Evolutionary conservation across 2,888 invertebrate species (phyloP), one percentile per base, ranked within the genome.

Genomic region (Stictocephala bisonia): DNA sequence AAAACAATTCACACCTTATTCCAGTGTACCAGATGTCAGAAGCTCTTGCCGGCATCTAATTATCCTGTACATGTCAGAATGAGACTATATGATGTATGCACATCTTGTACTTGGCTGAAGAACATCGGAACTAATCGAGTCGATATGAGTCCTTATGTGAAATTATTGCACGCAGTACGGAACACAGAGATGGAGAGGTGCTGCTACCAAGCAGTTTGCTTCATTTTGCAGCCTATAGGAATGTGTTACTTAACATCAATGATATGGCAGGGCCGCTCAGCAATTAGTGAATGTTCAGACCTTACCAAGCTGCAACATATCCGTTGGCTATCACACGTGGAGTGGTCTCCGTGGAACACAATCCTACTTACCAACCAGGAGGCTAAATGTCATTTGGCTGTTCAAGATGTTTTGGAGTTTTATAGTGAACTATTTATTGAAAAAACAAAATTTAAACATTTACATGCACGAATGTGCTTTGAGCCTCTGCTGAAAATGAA

Each of bases 321-420:
- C 71, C 89, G 96, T 24, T 97, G 96, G 93, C 86, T 90, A 76
- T 87, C 87, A 50, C 85, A 89, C 40, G 87, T 90, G 76, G 93
- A 93, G 79, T 97, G 97, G 97, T 89, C 95, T 0, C 97, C 97
- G 0, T 97, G 97, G 97, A 97, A 97, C 84, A 95, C 95, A 82
- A 89, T 97, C 79, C 86, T 97, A 56, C 85, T 97, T 0, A 96
- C 96, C 0, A 88, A 90, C 56, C 89, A 91, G 71, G 97, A 97
- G 85, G 90, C 92, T 73, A 89, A 90, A 74, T 88, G 90, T 58
- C 97, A 97, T 83, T 85, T 90, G 74, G 89, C 88, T 7, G 53
- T 78, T 13, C 72, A 71, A 0, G 41, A 77, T 41, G 73, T 75
- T 1, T 73, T 73, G 11, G 51, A 50, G 6, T 72, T 72, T 53